These are phyloP conservation scores for Orchestia grillus DNA, from an alignment of 1,140 invertebrate genomes.

Conservation along the genomic window DNA sequence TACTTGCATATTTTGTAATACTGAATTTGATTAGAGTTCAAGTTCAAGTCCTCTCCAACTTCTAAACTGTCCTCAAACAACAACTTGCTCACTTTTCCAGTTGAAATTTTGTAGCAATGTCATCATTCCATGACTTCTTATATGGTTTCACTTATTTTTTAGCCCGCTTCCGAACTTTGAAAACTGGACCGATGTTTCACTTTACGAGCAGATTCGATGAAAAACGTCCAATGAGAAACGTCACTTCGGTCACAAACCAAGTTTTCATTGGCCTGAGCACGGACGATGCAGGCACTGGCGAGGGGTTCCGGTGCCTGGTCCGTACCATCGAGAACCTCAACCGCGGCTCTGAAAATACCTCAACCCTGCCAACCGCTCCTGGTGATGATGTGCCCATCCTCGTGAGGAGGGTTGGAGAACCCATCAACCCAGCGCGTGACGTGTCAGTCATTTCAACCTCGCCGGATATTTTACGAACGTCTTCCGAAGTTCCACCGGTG, in stretches of 20 bases:
- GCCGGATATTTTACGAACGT: neutral
- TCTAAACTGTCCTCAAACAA: no score
- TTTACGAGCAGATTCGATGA: neutral
- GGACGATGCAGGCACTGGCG: neutral
- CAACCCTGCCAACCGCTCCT: neutral
- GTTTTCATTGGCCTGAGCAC: slow-evolving; percentile 1
- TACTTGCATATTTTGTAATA: no score
- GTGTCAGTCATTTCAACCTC: neutral
- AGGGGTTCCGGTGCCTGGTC: neutral
- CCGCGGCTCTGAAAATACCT: neutral
- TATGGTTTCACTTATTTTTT: no score
- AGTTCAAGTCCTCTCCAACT: no score
- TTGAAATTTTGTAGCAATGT: no score
- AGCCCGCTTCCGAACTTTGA: no score
- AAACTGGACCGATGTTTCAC: neutral
- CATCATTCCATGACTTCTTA: no score
- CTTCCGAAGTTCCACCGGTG: neutral
- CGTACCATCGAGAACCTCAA: neutral
- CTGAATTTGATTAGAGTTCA: no score
- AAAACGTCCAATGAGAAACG: neutral
- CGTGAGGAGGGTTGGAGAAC: neutral
- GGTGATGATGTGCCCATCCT: neutral
- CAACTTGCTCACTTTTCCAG: no score
- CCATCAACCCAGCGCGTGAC: neutral
- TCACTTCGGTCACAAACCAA: neutral